Base-by-base conservation (phyloP, 2,113 vertebrate species). In the Pangasianodon gigas region DNA sequence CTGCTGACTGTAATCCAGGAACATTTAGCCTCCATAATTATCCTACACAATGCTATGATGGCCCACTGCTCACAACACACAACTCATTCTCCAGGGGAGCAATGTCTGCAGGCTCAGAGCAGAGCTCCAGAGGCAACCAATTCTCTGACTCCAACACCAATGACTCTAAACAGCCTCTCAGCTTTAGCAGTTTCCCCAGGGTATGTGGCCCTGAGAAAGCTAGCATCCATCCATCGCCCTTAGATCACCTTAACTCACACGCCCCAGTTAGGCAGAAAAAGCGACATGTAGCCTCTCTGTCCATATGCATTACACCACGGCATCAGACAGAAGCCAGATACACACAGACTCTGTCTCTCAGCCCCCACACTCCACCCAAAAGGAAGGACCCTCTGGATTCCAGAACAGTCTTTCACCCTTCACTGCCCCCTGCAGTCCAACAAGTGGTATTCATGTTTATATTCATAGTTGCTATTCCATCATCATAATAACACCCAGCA, bases 201-300 rank as follows among this genome's bases (percentile, higher is more conserved):
- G 54, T 29, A 67, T 58, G 52, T 74, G 58, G 83, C 75, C 21
- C 16, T 44, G 87, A 62, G 48, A 84, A 86, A 67, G 82, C 84
- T 86, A 86, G 32, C 48, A 80, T 58, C 29, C 65, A 3, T 16
- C 71, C 60, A 37, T 86, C 75, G 9, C 60, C 58, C 79, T 69
- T 46, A 88, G 18, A 83, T 46, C 52, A 86, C 93, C 90, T 26
- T 91, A 80, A 93, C 93, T 92, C 93, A 93, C 79, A 69, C 19
- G 9, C 14, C 54, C 89, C 90, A 91, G 94, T 29, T 94, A 92
- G 91, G 92, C 93, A 32, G 90, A 94, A 93, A 89, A 96, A 95
- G 94, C 92, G 84, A 93, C 96, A 97, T 94, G 95, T 94, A 94
- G 95, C 96, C n/a, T 97, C 95, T 92, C 93, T 97, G 91, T 97